These are phyloP conservation scores for Trogon surrucura DNA, from an alignment of 2,113 vertebrate species.

Conservation along the genomic window DNA sequence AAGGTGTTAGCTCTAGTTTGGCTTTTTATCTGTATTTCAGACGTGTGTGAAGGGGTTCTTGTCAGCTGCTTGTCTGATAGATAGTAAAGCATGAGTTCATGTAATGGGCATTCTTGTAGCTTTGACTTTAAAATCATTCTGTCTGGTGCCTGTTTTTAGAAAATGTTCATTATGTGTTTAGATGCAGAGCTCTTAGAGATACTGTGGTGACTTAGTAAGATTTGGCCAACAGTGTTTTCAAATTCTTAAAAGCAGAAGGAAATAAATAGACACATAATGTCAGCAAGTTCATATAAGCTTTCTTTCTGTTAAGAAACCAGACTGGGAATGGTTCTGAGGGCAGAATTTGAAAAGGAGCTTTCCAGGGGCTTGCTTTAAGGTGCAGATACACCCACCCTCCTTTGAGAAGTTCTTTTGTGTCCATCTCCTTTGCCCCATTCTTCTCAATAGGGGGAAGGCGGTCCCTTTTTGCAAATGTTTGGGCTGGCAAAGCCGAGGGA, in stretches of 20 bases:
- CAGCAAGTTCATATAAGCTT: neutral
- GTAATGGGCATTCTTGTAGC: neutral
- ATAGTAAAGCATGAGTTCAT: neutral
- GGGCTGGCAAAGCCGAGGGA: neutral
- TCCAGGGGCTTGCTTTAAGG: neutral
- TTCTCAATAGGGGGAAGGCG: rapidly evolving
- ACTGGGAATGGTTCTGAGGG: neutral
- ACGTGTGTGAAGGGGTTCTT: neutral
- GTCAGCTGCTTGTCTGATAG: neutral
- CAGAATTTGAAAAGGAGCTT: neutral
- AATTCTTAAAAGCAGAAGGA: neutral
- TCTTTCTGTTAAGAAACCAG: neutral
- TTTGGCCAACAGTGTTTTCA: neutral
- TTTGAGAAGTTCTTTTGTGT: neutral
- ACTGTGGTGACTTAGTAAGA: neutral
- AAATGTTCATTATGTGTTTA: neutral
- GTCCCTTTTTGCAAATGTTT: neutral
- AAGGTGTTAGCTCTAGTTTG: neutral
- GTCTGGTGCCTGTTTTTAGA: neutral
- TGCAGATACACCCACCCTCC: neutral
- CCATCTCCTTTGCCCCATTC: neutral
- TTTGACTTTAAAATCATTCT: neutral
- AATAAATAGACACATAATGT: neutral
- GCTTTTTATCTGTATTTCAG: neutral
- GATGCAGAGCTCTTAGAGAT: no score